Evolutionary conservation across 2,113 vertebrate species (phyloP).

Genomic region (Alectura lathami): DNA sequence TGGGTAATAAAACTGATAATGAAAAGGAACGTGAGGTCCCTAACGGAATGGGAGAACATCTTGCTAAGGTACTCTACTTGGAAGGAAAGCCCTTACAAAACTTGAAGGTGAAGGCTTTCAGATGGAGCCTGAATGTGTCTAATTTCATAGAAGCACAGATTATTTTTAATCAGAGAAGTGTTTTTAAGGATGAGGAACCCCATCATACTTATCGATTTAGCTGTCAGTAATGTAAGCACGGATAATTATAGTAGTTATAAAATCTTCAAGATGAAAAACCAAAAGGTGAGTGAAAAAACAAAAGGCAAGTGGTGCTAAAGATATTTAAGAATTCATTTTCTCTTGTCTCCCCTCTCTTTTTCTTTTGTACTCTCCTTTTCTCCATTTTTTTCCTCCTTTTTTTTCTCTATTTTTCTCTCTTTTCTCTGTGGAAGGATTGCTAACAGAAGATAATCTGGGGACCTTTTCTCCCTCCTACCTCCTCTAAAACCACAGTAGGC

Average conservation of each 20-base stretch:
- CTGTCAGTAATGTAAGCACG: background rate
- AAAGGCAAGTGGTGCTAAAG: background rate
- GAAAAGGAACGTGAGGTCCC: conserved; percentile 85
- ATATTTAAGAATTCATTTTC: background rate
- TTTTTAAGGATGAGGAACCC: background rate
- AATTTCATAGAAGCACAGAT: background rate
- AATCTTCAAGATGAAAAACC: background rate
- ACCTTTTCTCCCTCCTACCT: conserved; percentile 35
- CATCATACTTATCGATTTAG: background rate
- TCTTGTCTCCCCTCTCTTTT: background rate
- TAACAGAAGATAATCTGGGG: conserved; percentile 4
- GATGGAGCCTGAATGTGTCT: background rate
- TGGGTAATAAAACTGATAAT: conserved; percentile 92
- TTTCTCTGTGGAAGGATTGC: background rate
- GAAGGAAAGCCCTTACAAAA: background rate
- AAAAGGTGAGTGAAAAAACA: background rate
- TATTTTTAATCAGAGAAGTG: background rate
- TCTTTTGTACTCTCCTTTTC: background rate
- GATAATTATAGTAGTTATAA: background rate
- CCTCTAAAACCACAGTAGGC: conserved; percentile 18
- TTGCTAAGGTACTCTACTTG: conserved; percentile 84
- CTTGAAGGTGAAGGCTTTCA: background rate
- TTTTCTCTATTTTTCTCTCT: background rate
- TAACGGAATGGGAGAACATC: conserved; percentile 79
- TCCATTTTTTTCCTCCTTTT: background rate